Percentiles rank a stretch among this genome's conserved stretches.
Conservation (phyloP, 2,888 invertebrate species). For the Schrankia costaestrigalis region DNA sequence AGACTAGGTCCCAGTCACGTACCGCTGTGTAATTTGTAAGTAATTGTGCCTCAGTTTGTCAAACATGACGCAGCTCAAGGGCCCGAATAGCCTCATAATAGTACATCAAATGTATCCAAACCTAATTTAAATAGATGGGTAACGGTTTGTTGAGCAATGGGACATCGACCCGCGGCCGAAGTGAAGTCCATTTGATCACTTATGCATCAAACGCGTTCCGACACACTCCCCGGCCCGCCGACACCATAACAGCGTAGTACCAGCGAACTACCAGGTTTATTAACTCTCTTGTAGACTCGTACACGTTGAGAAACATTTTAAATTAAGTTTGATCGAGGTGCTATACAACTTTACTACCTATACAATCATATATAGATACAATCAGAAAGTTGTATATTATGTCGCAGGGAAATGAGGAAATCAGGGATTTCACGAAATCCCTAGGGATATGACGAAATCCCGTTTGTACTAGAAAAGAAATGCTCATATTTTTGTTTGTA, state of each 20-base stretch:
- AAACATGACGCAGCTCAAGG: slow-evolving; percentile 43
- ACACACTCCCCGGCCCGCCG: slow-evolving; percentile 42
- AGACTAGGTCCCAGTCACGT: slow-evolving; percentile 53
- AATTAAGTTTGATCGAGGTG: slow-evolving; percentile 38
- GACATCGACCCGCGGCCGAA: slow-evolving; percentile 62
- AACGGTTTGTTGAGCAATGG: slow-evolving; percentile 73
- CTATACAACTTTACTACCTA: slow-evolving; percentile 30
- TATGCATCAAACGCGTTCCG: slow-evolving; percentile 73
- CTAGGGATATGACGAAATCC: too few species aligned
- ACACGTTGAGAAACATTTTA: slow-evolving; percentile 53
- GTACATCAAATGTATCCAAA: slow-evolving; percentile 61
- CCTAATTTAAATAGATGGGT: slow-evolving; percentile 72
- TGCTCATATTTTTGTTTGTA: too few species aligned
- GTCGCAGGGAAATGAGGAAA: too few species aligned
- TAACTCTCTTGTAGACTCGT: slow-evolving; percentile 53
- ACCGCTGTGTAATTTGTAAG: slow-evolving; percentile 48
- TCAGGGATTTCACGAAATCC: too few species aligned
- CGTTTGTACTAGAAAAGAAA: too few species aligned
- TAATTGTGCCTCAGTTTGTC: slow-evolving; percentile 46
- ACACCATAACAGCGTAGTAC: slow-evolving; percentile 38
- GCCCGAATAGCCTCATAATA: slow-evolving; percentile 34
- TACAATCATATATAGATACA: too few species aligned
- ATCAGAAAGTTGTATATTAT: too few species aligned
- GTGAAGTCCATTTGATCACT: slow-evolving; percentile 65
- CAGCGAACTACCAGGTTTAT: slow-evolving; percentile 47